Evolutionary conservation across 2,888 invertebrate species (phyloP).

Genomic region (Rhingia campestris): DNA sequence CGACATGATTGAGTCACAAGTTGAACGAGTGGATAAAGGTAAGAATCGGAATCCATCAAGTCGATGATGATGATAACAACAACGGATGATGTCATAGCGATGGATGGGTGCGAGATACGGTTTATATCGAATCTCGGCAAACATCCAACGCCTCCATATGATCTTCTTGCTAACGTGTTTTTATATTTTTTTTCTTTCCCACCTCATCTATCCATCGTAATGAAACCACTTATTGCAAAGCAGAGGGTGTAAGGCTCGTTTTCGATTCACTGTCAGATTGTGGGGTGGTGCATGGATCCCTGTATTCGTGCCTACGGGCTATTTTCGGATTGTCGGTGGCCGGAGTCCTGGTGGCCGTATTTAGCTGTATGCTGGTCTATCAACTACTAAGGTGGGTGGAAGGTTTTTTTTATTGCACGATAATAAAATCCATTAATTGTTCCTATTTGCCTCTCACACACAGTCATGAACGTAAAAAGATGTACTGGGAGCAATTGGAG

Average conservation of each 20-base stretch:
- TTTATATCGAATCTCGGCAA: constrained; percentile 53
- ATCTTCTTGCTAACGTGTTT: constrained; percentile 45
- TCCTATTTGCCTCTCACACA: constrained; percentile 7
- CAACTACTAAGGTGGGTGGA: constrained; percentile 88
- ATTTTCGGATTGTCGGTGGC: constrained; percentile 96
- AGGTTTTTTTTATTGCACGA: constrained; percentile 9
- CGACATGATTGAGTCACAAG: constrained; percentile 87
- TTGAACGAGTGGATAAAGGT: constrained; percentile 83
- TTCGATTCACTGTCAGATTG: constrained; percentile 94
- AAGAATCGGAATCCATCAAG: constrained; percentile 68
- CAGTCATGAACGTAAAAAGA: constrained; percentile 96
- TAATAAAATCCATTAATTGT: constrained; percentile 57
- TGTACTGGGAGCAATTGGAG: constrained; percentile 97
- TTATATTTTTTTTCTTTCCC: constrained; percentile 29
- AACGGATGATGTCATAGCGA: constrained; percentile 21
- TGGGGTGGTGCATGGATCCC: constrained; percentile 94
- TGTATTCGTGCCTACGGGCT: constrained; percentile 93
- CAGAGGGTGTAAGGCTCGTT: constrained; percentile 88
- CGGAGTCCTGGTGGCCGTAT: constrained; percentile 94
- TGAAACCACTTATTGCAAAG: constrained; percentile 68
- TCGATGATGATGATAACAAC: constrained; percentile 61
- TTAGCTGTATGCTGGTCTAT: constrained; percentile 95
- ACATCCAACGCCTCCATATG: constrained; percentile 18
- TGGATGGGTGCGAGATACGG: constrained; percentile 45
- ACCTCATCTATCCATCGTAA: constrained; percentile 16